Evolutionary conservation across 64 coral and sea anemone genomes (phyloP), one percentile per base, ranked within the genome.

Genomic region (Stichodactyla mertensii): DNA sequence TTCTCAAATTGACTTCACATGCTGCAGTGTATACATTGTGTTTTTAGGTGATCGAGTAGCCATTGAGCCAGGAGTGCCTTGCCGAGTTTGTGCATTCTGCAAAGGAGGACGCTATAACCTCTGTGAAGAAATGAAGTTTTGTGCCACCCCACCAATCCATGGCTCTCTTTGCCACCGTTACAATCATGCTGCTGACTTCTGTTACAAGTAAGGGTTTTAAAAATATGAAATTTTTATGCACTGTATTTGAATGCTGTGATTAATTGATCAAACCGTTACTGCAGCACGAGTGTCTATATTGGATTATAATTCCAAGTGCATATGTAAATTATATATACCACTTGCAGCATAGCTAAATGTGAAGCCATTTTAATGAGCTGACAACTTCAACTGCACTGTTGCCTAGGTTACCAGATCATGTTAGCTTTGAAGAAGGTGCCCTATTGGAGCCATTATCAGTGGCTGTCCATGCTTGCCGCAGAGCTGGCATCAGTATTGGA

Each of bases 1-100:
- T 45, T 45, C 36, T 45, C 36, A 45, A 45, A 23, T 31, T 31
- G 28, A 88, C 55, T 57, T 57, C 2, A 13, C 0, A 2, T 45
- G 36, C 36, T 45, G 3, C 36, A 45, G 36, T 45, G 36, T 45
- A 2, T 57, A 58, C 6, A 52, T 4, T 22, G 18, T 54, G 6
- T n/a, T 79, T 11, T 64, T 52, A 98, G 95, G 95, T 91, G 97
- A 99, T 62, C 83, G 97, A 82, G 97, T 99, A 16, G 97, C 97
- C 31, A 91, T 99, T 92, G 97, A 99, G 36, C 97, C 97, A 54
- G 97, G 97, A 67, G 82, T 86, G 18, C 85, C 90, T 20, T 99
- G 97, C 52, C 87, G 93, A 6, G 88, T 45, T 4, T 99, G 97
- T 28, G 36, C 85, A 31, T 95, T 94, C 90, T 99, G 97, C 67